Evolutionary conservation across 2,888 invertebrate genomes (phyloP), one percentile per base, ranked within the genome.

Genomic region (Drosophila meridionalis): DNA sequence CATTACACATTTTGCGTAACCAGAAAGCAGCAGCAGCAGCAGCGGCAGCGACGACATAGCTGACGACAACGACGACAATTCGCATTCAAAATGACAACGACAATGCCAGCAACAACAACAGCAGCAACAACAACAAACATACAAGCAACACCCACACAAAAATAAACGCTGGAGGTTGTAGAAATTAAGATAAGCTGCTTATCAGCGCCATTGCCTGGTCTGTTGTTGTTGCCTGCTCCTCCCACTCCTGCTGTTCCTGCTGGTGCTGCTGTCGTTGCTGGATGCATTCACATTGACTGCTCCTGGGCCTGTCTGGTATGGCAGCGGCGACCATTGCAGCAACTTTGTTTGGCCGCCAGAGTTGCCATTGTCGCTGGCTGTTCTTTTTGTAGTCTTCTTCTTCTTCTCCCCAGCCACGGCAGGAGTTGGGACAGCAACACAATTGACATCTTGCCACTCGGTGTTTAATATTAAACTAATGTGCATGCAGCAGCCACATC

Each of bases 111-210:
- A 20, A 20, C 78, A 78, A 38, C 61, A 67, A 32, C 48, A 66
- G 30, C 66, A 67, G 45, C 55, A 53, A n/a, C 62, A 68, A 14
- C 50, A 69, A 38, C 9, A 71, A 53, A 81, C 70, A 78, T 78
- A 83, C 73, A 76, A 69, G 69, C 61, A 80, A 76, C 67, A 70
- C 66, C 62, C 73, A 82, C 73, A 76, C 68, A 76, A 84, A 84
- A 84, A 88, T 88, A 88, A 88, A 81, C 87, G 87, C 84, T 85
- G 78, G 74, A 80, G 84, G 88, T 84, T 84, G 84, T 84, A 83
- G 88, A 88, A 88, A 83, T 87, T 83, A 83, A 84, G 87, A 87
- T 87, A 87, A 87, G 87, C 87, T 89, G 87, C 87, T 87, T 87
- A 87, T 87, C 89, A 88, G 88, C 87, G 76, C 83, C 88, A 88